phyloP scores from a whole-genome alignment of 2,113 vertebrate genomes.

The Hymenochirus boettgeri region DNA sequence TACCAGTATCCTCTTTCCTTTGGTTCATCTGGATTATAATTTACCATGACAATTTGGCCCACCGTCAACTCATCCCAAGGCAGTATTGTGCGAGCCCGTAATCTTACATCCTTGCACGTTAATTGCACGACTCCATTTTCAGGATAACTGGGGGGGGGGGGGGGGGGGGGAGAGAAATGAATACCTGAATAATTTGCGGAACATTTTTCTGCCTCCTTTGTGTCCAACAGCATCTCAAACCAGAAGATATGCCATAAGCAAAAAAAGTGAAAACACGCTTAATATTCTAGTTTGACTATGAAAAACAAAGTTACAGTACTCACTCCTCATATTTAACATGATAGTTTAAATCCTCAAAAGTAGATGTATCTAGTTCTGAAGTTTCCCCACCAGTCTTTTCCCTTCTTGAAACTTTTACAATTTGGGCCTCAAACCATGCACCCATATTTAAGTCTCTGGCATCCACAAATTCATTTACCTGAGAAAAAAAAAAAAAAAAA shows the following conservation, averaged over 20 bases:
- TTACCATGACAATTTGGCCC: slow-evolving; percentile 90
- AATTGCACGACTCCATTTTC: slow-evolving; percentile 83
- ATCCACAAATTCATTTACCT: slow-evolving; percentile 89
- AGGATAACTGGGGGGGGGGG: too few relatives aligned
- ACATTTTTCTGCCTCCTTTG: too few relatives aligned
- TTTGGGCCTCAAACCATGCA: slow-evolving; percentile 91
- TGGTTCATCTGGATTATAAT: slow-evolving; percentile 89
- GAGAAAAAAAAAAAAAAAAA: neutral
- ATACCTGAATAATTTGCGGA: too few relatives aligned
- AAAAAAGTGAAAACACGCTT: too few relatives aligned
- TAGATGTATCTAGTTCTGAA: slow-evolving; percentile 28
- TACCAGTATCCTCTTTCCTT: slow-evolving; percentile 96
- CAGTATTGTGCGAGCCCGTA: slow-evolving; percentile 77
- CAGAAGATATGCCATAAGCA: too few relatives aligned
- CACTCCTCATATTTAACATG: slow-evolving; percentile 96
- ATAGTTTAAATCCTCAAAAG: slow-evolving; percentile 68
- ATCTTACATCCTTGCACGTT: slow-evolving; percentile 72
- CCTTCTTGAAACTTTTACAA: slow-evolving; percentile 75
- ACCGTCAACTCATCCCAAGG: slow-evolving; percentile 86
- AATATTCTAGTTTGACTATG: too few relatives aligned
- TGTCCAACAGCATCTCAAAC: too few relatives aligned
- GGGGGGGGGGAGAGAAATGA: too few relatives aligned
- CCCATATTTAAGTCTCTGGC: slow-evolving; percentile 90
- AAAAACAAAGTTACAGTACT: slow-evolving; percentile 61
- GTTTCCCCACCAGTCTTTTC: slow-evolving; percentile 26